Percentiles rank a stretch among this genome's conserved stretches.
Evolutionary conservation across 2,113 vertebrate genomes (phyloP).

Genomic region (Eidolon helvum): DNA sequence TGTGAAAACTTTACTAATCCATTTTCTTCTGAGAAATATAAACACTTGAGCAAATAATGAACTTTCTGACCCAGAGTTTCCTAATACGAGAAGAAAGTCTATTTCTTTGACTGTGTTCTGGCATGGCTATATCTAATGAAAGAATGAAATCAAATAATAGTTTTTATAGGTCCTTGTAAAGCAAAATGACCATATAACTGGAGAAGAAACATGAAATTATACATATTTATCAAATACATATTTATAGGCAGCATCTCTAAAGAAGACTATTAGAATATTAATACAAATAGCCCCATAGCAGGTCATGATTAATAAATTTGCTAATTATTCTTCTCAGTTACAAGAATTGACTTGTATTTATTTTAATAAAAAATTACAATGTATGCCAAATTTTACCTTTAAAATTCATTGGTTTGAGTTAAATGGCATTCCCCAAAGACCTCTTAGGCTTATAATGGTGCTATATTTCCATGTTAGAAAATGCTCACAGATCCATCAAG

Average conservation of each 20-base stretch:
- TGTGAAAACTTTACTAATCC: conserved; percentile 47
- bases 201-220: background rate
- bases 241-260: background rate
- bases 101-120: background rate
- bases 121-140: background rate
- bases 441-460: background rate
- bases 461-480: background rate
- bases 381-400: conserved; percentile 21
- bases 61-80: conserved; percentile 20
- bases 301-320: background rate
- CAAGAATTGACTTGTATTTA: background rate
- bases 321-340: background rate
- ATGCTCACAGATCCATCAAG: background rate
- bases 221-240: background rate
- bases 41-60: conserved; percentile 33
- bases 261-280: conserved; percentile 3
- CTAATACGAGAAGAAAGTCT: background rate
- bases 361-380: conserved; percentile 23
- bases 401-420: conserved; percentile 3
- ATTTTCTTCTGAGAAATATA: conserved; percentile 38
- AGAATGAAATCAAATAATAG: conserved; percentile 6
- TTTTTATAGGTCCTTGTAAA: background rate
- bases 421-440: background rate
- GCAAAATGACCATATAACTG: background rate
- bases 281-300: background rate